phyloP scores from a whole-genome alignment of 2,113 vertebrate species.

The Danio rerio region GRCz12tu NC_133180.1:42747001-42747500 shows the following conservation, averaged over 20 bases:
- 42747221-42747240: not conserved
- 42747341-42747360: too few species aligned
- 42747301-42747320: too few species aligned
- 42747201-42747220: not conserved
- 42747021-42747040: constrained; percentile 27
- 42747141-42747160: not conserved
- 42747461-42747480: not conserved
- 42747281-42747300: too few species aligned
- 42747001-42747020: constrained; percentile 15
- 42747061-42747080: not conserved
- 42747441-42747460: not conserved
- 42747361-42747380: too few species aligned
- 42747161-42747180: not conserved
- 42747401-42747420: too few species aligned
- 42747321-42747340: too few species aligned
- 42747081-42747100: not conserved
- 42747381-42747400: too few species aligned
- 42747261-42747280: too few species aligned
- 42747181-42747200: not conserved
- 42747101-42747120: not conserved
- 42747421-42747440: not conserved
- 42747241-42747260: too few species aligned
- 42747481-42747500: not conserved
- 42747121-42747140: constrained; percentile 11
- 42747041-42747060: not conserved